A percentile compares a stretch with the other conserved stretches of the same genome.
Conservation (phyloP, 2,113 vertebrate genomes). For the Albula goreensis region DNA sequence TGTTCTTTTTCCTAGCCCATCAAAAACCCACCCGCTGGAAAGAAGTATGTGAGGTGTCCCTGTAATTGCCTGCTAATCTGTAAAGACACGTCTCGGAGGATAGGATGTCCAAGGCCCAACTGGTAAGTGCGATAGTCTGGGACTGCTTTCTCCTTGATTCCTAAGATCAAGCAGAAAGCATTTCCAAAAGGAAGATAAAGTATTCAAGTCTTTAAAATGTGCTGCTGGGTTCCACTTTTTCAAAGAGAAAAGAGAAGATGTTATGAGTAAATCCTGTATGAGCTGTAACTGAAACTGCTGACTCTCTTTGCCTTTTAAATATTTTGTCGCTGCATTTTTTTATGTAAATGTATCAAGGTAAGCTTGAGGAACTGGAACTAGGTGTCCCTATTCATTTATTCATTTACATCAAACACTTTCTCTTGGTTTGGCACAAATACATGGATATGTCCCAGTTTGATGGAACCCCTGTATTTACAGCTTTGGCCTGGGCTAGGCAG, state of each 20-base stretch:
- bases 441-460: neutral
- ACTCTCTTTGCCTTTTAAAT: neutral
- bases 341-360: neutral
- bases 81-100: slow-evolving; percentile 97
- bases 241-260: no score
- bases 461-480: no score
- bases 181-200: neutral
- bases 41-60: slow-evolving; percentile 98
- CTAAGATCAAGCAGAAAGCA: neutral
- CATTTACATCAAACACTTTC: neutral
- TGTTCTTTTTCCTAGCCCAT: slow-evolving; percentile 78
- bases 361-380: neutral
- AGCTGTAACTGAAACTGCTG: neutral
- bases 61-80: slow-evolving; percentile 99
- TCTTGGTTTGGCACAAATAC: neutral
- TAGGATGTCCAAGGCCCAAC: slow-evolving; percentile 98
- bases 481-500: neutral
- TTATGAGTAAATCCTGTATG: neutral
- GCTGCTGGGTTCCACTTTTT: no score
- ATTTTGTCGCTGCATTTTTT: neutral
- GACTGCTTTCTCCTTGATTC: neutral
- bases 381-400: neutral
- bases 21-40: slow-evolving; percentile 95
- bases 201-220: no score
- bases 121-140: slow-evolving; percentile 77